Evolutionary conservation across 2,113 vertebrate species (phyloP).

Genomic region (Lucifuga dentata): DNA sequence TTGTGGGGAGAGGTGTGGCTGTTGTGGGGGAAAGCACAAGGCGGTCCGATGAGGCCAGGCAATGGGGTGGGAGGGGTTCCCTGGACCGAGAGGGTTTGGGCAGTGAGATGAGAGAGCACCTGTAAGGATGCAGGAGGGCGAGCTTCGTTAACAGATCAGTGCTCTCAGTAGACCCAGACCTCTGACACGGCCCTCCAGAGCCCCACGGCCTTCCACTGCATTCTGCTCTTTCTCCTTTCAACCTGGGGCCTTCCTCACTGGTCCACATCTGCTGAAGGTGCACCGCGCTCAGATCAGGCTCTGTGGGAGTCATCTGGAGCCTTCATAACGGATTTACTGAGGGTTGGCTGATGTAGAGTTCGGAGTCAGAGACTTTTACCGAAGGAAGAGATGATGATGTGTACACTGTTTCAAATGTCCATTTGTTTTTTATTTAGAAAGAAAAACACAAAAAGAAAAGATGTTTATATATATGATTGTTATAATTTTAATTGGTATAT

Average conservation of each 20-base stretch:
- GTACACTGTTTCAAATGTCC: slow-evolving; percentile 81
- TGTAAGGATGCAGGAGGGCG: slow-evolving; percentile 18
- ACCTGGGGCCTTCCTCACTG: slow-evolving; percentile 73
- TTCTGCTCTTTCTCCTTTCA: slow-evolving; percentile 76
- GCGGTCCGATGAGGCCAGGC: slow-evolving; percentile 89
- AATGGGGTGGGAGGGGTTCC: slow-evolving; percentile 44
- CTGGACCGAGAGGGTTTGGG: slow-evolving; percentile 49
- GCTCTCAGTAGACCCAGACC: slow-evolving; percentile 63
- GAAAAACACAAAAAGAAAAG: slow-evolving; percentile 72
- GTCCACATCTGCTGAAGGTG: slow-evolving; percentile 64
- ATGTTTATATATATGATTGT: slow-evolving; percentile 83
- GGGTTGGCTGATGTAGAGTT: slow-evolving; percentile 56
- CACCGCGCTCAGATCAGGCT: slow-evolving; percentile 65
- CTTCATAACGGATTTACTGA: slow-evolving; percentile 65
- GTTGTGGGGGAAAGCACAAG: slow-evolving; percentile 92
- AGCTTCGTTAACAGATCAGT: slow-evolving; percentile 23
- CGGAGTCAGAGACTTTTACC: slow-evolving; percentile 53
- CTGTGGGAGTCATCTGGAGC: slow-evolving; percentile 64
- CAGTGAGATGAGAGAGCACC: slow-evolving; percentile 42
- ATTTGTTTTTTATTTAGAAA: slow-evolving; percentile 68
- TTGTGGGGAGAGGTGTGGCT: slow-evolving; percentile 91
- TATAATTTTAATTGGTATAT: slow-evolving; percentile 82
- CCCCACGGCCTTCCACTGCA: slow-evolving; percentile 76
- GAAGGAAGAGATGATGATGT: slow-evolving; percentile 66
- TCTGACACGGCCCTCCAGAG: slow-evolving; percentile 55